Evolutionary conservation across 2,113 vertebrate species (phyloP).

Genomic region (Gavialis gangeticus): DNA sequence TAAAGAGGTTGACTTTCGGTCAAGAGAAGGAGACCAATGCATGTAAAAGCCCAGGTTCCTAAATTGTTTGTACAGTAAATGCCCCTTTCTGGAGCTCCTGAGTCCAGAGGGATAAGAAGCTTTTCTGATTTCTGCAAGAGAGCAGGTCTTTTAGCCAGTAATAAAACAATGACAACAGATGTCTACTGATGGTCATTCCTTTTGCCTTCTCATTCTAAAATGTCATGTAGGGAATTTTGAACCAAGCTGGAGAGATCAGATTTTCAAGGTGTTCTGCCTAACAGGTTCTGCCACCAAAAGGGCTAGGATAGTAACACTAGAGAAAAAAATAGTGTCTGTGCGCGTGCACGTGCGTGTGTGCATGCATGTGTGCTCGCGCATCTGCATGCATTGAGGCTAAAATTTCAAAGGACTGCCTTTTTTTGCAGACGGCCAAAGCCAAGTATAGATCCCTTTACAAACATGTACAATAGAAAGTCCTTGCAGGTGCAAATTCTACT

Average conservation of each 20-base stretch:
- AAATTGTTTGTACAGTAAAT: neutral
- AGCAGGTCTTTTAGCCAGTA: neutral
- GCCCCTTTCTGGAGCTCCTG: neutral
- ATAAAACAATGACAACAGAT: neutral
- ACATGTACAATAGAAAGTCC: neutral
- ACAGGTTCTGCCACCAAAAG: neutral
- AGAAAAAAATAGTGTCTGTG: neutral
- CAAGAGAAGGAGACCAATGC: fast-evolving
- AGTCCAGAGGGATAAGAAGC: neutral
- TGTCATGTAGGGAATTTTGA: neutral
- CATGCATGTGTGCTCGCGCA: neutral
- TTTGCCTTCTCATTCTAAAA: neutral
- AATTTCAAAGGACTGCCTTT: neutral
- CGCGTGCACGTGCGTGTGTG: neutral
- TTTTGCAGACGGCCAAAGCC: neutral
- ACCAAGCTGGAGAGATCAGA: neutral
- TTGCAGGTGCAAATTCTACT: neutral
- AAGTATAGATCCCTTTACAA: neutral
- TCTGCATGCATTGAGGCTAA: neutral
- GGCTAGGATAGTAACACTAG: neutral
- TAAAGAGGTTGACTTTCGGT: neutral
- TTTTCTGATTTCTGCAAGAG: neutral
- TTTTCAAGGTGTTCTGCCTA: neutral
- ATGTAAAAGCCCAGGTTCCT: neutral
- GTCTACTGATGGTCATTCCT: neutral